Evolutionary conservation across 2,888 invertebrate genomes (phyloP), one percentile per base, ranked within the genome.

Genomic region (Epinotia nisella): DNA sequence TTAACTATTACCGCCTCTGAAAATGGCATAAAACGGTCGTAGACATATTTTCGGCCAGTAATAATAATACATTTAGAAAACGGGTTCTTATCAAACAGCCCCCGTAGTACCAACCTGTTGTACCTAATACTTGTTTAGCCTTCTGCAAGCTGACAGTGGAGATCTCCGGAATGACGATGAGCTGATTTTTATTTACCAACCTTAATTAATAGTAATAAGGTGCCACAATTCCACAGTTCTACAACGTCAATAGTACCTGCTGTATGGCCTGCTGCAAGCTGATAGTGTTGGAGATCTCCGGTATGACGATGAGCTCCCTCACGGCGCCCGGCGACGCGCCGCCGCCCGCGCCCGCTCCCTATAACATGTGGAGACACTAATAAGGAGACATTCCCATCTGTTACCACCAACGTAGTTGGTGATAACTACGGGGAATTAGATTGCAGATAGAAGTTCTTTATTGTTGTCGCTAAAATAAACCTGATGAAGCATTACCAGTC

Each of bases 191-290:
- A 7, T 29, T 7, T 29, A 29, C 7, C 29, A 29, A 29, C 29
- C 29, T 29, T 7, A 5, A 29, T 29, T 7, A 29, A 29, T 29
- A 5, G 29, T 4, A 29, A 35, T 35, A 35, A 35, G 35, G 9
- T 35, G 35, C 35, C 35, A 9, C 35, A 35, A 35, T 35, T 9
- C 29, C 9, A 35, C 35, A 29, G 29, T 35, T 9, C 0, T 35
- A 9, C 9, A 9, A 9, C 9, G 7, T 35, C 9, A 35, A 35
- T 35, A 9, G 7, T 35, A 92, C 94, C 90, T 94, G 94, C 75
- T 94, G 94, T 80, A 94, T 93, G 60, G 94, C 90, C 75, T 94
- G 94, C 80, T 94, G 94, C 77, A 94, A 84, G 68, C 92, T 90
- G 74, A 93, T 89, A 56, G 92, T 83, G 82, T 86, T 89, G 70